Percentiles rank a stretch among this genome's conserved stretches.
Evolutionary conservation across 2,797 vertebrate genomes (phyloP).

Genomic region (Tinamus major): DNA sequence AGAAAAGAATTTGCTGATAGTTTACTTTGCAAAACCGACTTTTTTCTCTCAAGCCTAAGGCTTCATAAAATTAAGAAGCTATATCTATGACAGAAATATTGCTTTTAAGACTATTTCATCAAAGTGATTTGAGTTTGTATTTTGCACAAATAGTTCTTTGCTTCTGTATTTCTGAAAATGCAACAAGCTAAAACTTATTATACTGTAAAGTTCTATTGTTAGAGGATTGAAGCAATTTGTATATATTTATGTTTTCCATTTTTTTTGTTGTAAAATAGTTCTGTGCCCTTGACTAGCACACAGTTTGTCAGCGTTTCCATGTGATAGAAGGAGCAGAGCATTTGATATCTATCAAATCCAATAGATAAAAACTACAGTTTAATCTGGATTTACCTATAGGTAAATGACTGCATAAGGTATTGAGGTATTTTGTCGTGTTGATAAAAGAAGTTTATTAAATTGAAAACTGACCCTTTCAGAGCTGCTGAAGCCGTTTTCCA

Average conservation of each 20-base stretch:
- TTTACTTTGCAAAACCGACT: neutral
- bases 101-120: neutral
- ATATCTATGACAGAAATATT: neutral
- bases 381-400: neutral
- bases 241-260: neutral
- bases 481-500: neutral
- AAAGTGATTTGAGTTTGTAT: neutral
- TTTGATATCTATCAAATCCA: neutral
- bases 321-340: neutral
- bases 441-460: neutral
- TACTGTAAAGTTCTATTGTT: neutral
- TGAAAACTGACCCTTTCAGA: neutral
- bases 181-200: neutral
- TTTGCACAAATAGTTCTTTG: neutral
- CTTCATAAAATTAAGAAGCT: neutral
- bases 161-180: constrained; percentile 9
- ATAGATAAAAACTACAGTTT: neutral
- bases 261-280: constrained; percentile 13
- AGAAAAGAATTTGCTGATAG: neutral
- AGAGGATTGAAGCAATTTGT: neutral
- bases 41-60: neutral
- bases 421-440: neutral
- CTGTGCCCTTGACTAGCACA: neutral
- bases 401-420: neutral
- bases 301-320: neutral